A percentile compares a stretch with the other conserved stretches of the same genome.
Evolutionary conservation across 2,797 vertebrate genomes (phyloP).

Genomic region (Enteromius treurensis): DNA sequence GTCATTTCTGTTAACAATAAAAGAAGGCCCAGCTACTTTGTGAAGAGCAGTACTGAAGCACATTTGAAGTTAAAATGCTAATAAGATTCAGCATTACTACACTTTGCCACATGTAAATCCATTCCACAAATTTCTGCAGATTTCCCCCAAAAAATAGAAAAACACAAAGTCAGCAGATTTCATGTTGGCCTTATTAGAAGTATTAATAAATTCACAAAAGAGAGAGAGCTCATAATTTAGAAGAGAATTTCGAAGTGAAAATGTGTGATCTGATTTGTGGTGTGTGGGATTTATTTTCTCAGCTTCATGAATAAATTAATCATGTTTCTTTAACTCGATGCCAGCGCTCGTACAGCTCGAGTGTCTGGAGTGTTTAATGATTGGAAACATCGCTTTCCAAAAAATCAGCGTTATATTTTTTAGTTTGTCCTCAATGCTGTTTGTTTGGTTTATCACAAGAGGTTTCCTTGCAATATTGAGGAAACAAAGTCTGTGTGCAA

Average conservation of each 20-base stretch:
- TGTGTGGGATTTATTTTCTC: conserved; percentile 8
- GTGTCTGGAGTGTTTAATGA: conserved; percentile 18
- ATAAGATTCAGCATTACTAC: background rate
- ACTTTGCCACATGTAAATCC: background rate
- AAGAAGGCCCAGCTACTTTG: background rate
- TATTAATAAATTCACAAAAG: background rate
- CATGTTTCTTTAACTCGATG: conserved; percentile 2
- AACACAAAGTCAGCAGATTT: background rate
- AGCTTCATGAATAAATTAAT: conserved; percentile 8
- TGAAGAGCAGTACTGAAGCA: background rate
- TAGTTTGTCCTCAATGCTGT: conserved; percentile 9
- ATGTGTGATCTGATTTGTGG: conserved; percentile 22
- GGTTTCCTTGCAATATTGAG: background rate
- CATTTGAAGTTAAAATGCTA: background rate
- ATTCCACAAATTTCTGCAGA: background rate
- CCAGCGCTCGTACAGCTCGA: conserved; percentile 17
- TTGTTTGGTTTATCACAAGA: conserved; percentile 24
- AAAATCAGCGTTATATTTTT: conserved; percentile 16
- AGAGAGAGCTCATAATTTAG: background rate
- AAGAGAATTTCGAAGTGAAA: background rate
- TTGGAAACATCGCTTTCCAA: background rate
- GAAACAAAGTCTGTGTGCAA: conserved; percentile 13
- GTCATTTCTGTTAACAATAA: background rate
- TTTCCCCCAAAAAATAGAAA: background rate
- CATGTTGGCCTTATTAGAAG: background rate